Evolutionary conservation across 2,113 vertebrate species (phyloP).

Genomic region (Cyphomyrus plagiostoma): DNA sequence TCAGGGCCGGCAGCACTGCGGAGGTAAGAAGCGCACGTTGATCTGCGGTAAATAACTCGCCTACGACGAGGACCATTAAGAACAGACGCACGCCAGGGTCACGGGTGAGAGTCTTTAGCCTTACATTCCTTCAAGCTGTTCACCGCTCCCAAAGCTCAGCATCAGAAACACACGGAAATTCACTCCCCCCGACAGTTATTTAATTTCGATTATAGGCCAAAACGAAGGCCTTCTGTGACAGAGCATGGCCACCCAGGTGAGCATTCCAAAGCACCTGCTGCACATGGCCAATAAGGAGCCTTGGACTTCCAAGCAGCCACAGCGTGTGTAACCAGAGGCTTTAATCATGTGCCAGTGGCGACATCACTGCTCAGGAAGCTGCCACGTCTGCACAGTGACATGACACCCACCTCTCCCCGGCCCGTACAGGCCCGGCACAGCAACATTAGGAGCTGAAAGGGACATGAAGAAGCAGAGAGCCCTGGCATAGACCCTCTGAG

Average conservation of each 20-base stretch:
- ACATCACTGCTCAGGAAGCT: neutral
- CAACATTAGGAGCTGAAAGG: neutral
- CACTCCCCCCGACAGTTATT: neutral
- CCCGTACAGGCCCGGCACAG: neutral
- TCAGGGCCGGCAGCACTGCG: slow-evolving; percentile 77
- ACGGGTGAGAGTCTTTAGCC: too few relatives aligned
- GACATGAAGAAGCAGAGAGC: neutral
- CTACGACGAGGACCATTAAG: too few relatives aligned
- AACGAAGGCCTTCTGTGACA: neutral
- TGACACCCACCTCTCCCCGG: neutral
- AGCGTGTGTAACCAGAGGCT: neutral
- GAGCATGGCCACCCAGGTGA: neutral
- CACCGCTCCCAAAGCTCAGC: neutral
- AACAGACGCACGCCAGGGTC: neutral
- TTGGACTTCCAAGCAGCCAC: neutral
- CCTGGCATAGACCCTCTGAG: neutral
- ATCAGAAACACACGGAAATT: neutral
- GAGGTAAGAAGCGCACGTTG: neutral
- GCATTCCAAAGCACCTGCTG: neutral
- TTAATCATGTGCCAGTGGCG: neutral
- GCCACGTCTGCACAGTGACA: neutral
- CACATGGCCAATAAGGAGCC: neutral
- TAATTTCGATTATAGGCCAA: neutral
- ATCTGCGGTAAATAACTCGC: neutral
- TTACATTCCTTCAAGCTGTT: neutral